Conservation (phyloP, 2,113 vertebrate species). For the Xiphophorus maculatus region DNA sequence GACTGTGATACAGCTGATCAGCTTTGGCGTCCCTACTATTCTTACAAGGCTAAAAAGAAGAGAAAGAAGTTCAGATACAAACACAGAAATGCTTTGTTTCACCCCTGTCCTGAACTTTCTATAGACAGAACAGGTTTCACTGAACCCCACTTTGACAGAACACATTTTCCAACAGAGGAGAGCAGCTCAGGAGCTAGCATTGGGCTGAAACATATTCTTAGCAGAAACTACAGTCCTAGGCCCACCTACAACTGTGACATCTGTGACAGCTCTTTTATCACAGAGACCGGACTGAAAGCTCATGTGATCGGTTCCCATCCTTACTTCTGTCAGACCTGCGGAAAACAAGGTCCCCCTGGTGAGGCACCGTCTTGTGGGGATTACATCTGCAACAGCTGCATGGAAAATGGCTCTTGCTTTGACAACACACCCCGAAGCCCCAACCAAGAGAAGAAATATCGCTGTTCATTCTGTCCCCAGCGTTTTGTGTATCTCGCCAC, state of each 20-base stretch:
- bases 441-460: conserved; percentile 92
- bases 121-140: conserved; percentile 50
- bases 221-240: conserved; percentile 81
- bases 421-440: conserved; percentile 88
- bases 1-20: conserved; percentile 93
- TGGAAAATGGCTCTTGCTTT: conserved; percentile 88
- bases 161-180: conserved; percentile 62
- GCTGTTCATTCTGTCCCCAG: conserved; percentile 95
- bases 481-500: conserved; percentile 96
- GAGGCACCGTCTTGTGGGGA: conserved; percentile 86
- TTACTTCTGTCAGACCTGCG: conserved; percentile 90
- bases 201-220: conserved; percentile 74
- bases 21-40: conserved; percentile 97
- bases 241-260: conserved; percentile 86
- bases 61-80: conserved; percentile 86
- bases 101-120: conserved; percentile 58
- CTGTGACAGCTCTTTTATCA: conserved; percentile 91
- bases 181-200: conserved; percentile 63
- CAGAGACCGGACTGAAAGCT: conserved; percentile 89
- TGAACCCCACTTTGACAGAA: conserved; percentile 55
- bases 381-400: conserved; percentile 91
- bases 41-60: conserved; percentile 97
- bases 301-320: conserved; percentile 92
- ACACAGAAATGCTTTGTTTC: conserved; percentile 78
- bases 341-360: conserved; percentile 89